A percentile compares a stretch with the other conserved stretches of the same genome.
phyloP scores from a whole-genome alignment of 2,113 vertebrate species.

The Pollachius pollachius region DNA sequence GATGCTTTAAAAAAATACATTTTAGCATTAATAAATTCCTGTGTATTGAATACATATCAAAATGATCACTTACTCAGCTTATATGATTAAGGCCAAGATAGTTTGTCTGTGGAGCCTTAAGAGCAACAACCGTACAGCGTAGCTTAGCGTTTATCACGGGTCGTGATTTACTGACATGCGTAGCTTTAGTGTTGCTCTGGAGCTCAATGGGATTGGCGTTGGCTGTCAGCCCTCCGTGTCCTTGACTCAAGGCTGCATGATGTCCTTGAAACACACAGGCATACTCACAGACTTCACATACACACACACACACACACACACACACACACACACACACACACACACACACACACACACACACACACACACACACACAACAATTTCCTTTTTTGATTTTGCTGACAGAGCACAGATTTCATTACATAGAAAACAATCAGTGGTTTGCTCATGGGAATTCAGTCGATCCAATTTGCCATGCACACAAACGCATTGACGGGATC shows the following conservation, averaged over 20 bases:
- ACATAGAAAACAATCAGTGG: conserved; percentile 24
- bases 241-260: conserved; percentile 54
- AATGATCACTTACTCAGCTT: too few species aligned
- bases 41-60: too few species aligned
- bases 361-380: conserved; percentile 22
- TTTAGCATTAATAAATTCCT: too few species aligned
- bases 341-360: conserved; percentile 19
- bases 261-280: conserved; percentile 62
- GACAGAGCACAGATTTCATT: conserved; percentile 53
- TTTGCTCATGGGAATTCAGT: conserved; percentile 36
- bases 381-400: conserved; percentile 45
- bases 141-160: too few species aligned
- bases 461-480: conserved; percentile 44
- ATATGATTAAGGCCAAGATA: neutral
- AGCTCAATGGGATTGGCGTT: conserved; percentile 29
- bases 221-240: conserved; percentile 45
- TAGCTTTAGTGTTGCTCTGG: conserved; percentile 41
- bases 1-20: too few species aligned
- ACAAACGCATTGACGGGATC: conserved; percentile 10
- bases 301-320: conserved; percentile 3
- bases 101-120: conserved; percentile 39
- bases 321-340: neutral
- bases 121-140: too few species aligned
- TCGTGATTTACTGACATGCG: too few species aligned
- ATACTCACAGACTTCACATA: neutral